Base-by-base conservation (phyloP, 2,113 vertebrate genomes). In the Anoplopoma fimbria region DNA sequence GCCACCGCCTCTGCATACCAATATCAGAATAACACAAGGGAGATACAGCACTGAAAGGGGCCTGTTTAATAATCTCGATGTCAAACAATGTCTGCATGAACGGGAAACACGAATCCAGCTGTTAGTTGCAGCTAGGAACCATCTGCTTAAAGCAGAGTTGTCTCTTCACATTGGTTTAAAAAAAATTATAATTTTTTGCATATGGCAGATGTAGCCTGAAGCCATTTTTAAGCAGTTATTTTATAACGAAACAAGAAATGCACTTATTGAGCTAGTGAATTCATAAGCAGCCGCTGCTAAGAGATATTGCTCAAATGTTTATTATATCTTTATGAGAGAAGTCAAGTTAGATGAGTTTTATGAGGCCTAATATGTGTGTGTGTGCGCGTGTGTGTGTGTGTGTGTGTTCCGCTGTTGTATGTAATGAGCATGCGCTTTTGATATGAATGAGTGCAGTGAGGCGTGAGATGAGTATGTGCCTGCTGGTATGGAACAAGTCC, bases 381-480 rank as follows among this genome's bases (percentile, higher is more conserved):
- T 25, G 36, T 40, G 34, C 45, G 63, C 27, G n/a, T 67, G 38
- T 27, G n/a, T 42, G 36, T 27, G 60, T 62, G 60, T 12, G 60
- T 62, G 65, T 34, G 51, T 58, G 36, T 88, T 75, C 70, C 69
- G 84, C 79, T 79, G 78, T 91, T 86, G 81, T 89, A 86, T 89
- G 88, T 93, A 91, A 89, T 90, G 91, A 93, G 93, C 92, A 93
- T 90, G 89, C 89, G 85, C 91, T 91, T 90, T 88, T 88, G 87
- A 91, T 91, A 85, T 94, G 92, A 94, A 94, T 94, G 92, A 93
- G 89, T 82, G 87, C 93, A 91, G 87, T 77, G 89, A 93, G 88
- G 89, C 92, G 81, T 94, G 93, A 92, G 93, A 94, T 94, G 92
- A 93, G 91, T 92, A 88, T 93, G 90, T 91, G 93, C 84, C 88